Percentiles rank a stretch among this genome's conserved stretches.
Conservation (phyloP, 2,888 invertebrate genomes). For the Diaprepes abbreviatus region DNA sequence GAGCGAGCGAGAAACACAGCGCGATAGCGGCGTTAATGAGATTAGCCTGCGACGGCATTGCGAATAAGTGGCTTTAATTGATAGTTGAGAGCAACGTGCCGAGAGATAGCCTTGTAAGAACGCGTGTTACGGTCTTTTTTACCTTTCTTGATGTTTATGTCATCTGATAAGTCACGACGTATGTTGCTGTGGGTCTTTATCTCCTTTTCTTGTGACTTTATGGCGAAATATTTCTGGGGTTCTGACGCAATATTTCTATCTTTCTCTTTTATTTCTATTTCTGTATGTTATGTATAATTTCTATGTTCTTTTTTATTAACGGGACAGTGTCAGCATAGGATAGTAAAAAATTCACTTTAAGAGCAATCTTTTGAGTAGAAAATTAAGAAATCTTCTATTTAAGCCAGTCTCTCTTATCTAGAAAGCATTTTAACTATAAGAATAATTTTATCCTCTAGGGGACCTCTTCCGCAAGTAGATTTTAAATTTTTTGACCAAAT, state of each 20-base stretch:
- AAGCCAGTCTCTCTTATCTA: too few relatives aligned
- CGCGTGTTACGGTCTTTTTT: conserved; percentile 60
- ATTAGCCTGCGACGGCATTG: conserved; percentile 61
- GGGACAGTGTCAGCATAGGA: too few relatives aligned
- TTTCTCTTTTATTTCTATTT: too few relatives aligned
- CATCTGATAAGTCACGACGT: conserved; percentile 58
- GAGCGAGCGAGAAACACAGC: conserved; percentile 65
- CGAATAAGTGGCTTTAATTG: conserved; percentile 64
- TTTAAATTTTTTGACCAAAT: too few relatives aligned
- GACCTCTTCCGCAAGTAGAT: too few relatives aligned
- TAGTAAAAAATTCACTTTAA: too few relatives aligned
- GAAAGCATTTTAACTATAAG: too few relatives aligned
- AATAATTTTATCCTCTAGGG: too few relatives aligned
- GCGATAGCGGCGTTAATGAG: conserved; percentile 67
- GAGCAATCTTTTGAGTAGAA: too few relatives aligned
- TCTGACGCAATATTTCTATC: conserved; percentile 32
- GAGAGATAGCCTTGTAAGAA: conserved; percentile 64
- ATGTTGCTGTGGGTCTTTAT: conserved; percentile 43
- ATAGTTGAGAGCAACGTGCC: conserved; percentile 63
- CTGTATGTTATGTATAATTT: too few relatives aligned
- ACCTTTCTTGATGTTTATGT: conserved; percentile 57
- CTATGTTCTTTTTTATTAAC: too few relatives aligned
- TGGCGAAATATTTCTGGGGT: conserved; percentile 8
- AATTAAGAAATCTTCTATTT: too few relatives aligned
- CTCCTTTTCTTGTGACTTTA: conserved; percentile 24